phyloP scores from a whole-genome alignment of 2,113 vertebrate species.

The Sinocyclocheilus anshuiensis region DNA sequence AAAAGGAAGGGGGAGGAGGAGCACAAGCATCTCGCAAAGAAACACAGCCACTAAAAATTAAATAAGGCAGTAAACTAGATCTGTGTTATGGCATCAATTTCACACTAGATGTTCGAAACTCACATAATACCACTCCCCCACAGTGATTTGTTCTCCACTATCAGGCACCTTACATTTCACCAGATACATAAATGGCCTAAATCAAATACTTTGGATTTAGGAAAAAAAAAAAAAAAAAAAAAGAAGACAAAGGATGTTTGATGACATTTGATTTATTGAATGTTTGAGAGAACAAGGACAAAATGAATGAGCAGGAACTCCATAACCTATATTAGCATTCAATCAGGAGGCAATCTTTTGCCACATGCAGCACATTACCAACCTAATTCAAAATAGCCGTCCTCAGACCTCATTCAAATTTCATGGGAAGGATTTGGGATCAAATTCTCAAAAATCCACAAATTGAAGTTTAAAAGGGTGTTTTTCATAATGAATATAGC shows the following conservation, averaged over 20 bases:
- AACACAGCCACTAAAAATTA: neutral
- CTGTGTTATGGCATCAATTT: neutral
- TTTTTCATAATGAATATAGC: neutral
- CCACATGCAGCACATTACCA: neutral
- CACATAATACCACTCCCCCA: too few species aligned
- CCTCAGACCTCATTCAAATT: too few species aligned
- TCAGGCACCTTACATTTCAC: too few species aligned
- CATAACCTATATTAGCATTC: neutral
- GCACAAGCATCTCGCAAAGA: neutral
- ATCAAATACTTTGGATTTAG: too few species aligned
- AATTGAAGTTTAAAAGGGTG: neutral
- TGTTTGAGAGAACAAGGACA: too few species aligned
- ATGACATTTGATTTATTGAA: too few species aligned
- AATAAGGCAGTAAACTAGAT: conserved; percentile 3
- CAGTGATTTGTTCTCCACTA: too few species aligned
- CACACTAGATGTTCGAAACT: neutral
- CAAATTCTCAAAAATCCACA: neutral
- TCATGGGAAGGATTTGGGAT: neutral
- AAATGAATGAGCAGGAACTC: too few species aligned
- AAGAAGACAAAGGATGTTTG: too few species aligned
- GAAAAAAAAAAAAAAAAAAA: too few species aligned
- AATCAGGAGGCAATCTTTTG: neutral
- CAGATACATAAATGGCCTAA: too few species aligned
- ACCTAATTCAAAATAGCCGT: neutral
- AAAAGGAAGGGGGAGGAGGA: conserved; percentile 41